Evolutionary conservation across 2,888 invertebrate genomes (phyloP).

Genomic region (Mythimna impura): DNA sequence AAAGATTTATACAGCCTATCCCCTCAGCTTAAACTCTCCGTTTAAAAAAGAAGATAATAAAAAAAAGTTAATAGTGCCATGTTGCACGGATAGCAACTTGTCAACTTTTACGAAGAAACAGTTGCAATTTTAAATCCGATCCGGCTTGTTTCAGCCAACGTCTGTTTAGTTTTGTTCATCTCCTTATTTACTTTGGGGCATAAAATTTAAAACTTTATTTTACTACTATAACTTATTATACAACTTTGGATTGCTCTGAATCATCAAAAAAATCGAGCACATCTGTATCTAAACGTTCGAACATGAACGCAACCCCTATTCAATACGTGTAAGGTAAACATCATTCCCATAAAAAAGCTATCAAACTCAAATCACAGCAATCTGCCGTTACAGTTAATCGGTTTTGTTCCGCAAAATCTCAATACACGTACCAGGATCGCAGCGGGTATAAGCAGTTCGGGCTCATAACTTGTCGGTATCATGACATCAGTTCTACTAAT

Average conservation of each 20-base stretch:
- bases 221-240: slow-evolving; percentile 11
- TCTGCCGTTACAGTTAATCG: slow-evolving; percentile 68
- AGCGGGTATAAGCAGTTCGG: slow-evolving; percentile 65
- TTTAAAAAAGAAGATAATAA: slow-evolving; percentile 10
- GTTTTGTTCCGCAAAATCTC: slow-evolving; percentile 66
- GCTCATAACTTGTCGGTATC: slow-evolving; percentile 84
- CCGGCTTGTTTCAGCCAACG: slow-evolving; percentile 20
- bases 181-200: slow-evolving; percentile 28
- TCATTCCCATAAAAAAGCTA: slow-evolving; percentile 59
- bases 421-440: slow-evolving; percentile 60
- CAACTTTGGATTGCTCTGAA: not conserved
- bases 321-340: slow-evolving; percentile 55
- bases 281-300: slow-evolving; percentile 14
- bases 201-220: slow-evolving; percentile 31
- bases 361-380: slow-evolving; percentile 65
- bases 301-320: slow-evolving; percentile 27
- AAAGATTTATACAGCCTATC: not conserved
- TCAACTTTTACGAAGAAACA: slow-evolving; percentile 42
- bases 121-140: slow-evolving; percentile 40
- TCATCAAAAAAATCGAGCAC: not conserved
- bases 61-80: slow-evolving; percentile 10
- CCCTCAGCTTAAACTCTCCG: not conserved
- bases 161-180: slow-evolving; percentile 23
- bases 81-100: slow-evolving; percentile 20
- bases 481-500: slow-evolving; percentile 80